phyloP scores from a whole-genome alignment of 2,113 vertebrate species.

The Diglossa brunneiventris region DNA sequence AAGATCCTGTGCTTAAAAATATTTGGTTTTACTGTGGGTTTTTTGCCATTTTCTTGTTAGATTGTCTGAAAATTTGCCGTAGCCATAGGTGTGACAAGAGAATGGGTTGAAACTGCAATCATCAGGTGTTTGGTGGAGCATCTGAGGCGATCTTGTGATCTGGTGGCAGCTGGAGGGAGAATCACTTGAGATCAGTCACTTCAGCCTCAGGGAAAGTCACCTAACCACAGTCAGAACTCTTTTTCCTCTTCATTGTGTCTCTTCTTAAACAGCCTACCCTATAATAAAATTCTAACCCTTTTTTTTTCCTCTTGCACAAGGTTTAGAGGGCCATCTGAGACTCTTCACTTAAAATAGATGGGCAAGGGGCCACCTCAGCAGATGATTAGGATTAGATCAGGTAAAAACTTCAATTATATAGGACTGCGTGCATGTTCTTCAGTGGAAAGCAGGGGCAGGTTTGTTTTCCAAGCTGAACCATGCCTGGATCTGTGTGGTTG shows the following conservation, averaged over 20 bases:
- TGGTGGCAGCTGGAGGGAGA: neutral
- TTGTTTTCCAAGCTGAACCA: neutral
- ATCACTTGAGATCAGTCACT: neutral
- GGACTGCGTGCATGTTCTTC: neutral
- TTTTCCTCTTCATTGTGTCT: neutral
- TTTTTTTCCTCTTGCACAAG: neutral
- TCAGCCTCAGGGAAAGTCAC: neutral
- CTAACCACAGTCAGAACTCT: neutral
- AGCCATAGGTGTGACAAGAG: neutral
- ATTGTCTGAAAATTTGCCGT: neutral
- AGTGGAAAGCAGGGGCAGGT: neutral
- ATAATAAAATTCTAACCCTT: neutral
- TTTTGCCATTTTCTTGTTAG: neutral
- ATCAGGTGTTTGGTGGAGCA: neutral
- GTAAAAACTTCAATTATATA: neutral
- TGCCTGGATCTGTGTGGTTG: neutral
- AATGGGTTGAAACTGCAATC: neutral
- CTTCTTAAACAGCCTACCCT: neutral
- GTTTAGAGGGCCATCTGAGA: neutral
- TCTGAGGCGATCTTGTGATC: neutral
- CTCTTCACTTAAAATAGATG: neutral
- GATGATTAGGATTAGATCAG: neutral
- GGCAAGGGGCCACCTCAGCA: neutral
- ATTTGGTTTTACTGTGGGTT: neutral
- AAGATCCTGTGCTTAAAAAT: neutral